Base-by-base conservation (phyloP, 1,140 invertebrate species). In the Eumeta japonica region DNA sequence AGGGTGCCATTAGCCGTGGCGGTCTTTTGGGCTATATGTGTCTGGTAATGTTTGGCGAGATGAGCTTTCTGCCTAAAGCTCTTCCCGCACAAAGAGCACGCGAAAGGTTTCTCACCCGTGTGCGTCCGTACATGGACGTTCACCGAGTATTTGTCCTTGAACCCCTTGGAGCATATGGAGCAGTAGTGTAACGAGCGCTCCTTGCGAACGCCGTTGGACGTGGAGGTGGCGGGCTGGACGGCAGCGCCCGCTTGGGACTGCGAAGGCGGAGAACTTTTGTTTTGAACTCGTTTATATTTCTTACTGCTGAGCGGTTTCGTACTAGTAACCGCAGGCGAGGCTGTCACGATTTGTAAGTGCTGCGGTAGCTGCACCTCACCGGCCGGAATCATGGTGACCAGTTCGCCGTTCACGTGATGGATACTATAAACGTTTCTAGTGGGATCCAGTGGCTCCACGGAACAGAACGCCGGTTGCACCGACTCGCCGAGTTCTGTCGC, bases 41-140 rank as follows among this genome's bases (percentile, higher is more conserved):
- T 97, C 70, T 96, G 91, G 65, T 97, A 94, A 71, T 98, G 94
- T 66, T 98, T 98, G 37, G 94, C 94, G 35, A 98, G 80, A 63
- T 98, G 95, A 0, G 94, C 94, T 66, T 97, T 97, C 68, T 98
- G 95, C 11, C 94, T 81, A 74, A 94, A 94, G 49, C 88, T 91
- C 59, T 93, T 94, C 30, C 89, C 89, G 52, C 92, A 94, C 11
- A 92, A 72, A 7, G 87, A 87, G 58, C 91, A 94, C 4, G 88
- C 81, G 58, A 94, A 94, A 0, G 91, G 91, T 57, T 94, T 94
- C 62, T 94, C 90, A 1, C 89, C 89, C 0, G 90, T 94, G 57
- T 94, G 91, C 18, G 90, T 93, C 49, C 91, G 78, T 41, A 93
- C 90, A 67, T 94, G 91, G 14, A 94, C 90, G 51, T 92, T 94